Evolutionary conservation across 2,888 invertebrate genomes (phyloP).

Genomic region (Deroplatys truncata): DNA sequence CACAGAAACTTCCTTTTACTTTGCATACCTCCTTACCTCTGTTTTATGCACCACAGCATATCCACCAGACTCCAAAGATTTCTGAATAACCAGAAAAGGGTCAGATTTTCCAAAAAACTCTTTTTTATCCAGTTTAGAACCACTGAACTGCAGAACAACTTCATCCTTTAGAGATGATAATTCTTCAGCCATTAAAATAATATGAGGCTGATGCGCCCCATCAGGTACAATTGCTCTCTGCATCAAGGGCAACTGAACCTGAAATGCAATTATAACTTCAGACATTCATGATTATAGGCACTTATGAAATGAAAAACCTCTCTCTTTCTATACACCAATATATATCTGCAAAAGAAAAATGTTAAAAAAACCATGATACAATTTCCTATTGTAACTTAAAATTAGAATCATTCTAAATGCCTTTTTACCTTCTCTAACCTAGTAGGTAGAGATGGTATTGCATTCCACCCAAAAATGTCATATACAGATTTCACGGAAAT

Average conservation of each 20-base stretch:
- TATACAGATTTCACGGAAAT: too few relatives aligned
- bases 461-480: too few relatives aligned
- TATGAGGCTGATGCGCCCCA: conserved; percentile 29
- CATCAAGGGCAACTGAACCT: conserved; percentile 35
- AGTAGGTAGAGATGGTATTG: too few relatives aligned
- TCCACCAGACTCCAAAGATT: conserved; percentile 43
- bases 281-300: neutral
- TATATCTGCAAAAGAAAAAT: too few relatives aligned
- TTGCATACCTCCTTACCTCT: conserved; percentile 41
- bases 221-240: conserved; percentile 26
- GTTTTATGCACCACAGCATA: conserved; percentile 51
- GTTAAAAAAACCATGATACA: too few relatives aligned
- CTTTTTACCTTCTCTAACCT: too few relatives aligned
- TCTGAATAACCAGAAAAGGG: conserved; percentile 43
- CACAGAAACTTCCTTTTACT: neutral
- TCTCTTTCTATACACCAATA: too few relatives aligned
- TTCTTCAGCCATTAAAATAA: conserved; percentile 42
- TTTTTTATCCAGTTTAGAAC: conserved; percentile 41
- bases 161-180: conserved; percentile 41
- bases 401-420: too few relatives aligned
- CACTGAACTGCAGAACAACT: conserved; percentile 40
- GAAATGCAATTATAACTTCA: neutral
- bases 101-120: conserved; percentile 42
- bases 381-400: too few relatives aligned
- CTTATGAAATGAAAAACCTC: neutral